Base-by-base conservation (phyloP, 2,888 invertebrate species). In the Onthophagus sagittarius region DNA sequence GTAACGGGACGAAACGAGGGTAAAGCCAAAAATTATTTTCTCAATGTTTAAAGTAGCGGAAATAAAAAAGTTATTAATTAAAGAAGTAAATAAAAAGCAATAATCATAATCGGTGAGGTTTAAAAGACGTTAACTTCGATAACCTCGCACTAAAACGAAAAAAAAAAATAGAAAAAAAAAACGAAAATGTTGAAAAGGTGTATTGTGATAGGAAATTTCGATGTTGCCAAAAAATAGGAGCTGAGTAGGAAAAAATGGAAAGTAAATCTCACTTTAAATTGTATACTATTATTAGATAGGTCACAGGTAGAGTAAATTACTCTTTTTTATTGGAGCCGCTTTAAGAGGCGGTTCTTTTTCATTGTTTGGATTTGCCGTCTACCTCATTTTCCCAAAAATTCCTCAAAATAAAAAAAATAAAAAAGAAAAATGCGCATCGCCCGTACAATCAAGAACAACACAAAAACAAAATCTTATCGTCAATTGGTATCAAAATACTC, bases 221-320 rank as follows among this genome's bases (percentile, higher is more conserved):
- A 67, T 73, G 73, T 73, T 73, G 73, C 73, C 73, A 73, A 73
- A 73, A 74, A 71, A 71, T 69, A 70, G 73, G 63, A 70, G 64
- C 4, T 63, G 9, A 64, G 13, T 23, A 64, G 15, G 64, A 64
- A 64, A 73, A 73, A 67, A 67, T 71, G 62, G 67, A 31, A 71
- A 73, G 73, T 71, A 64, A 62, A 15, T 73, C 70, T 64, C 67
- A 73, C 71, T 71, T 72, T 73, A 74, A 74, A 76, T 15, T 75
- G 82, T 82, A 82, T 80, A 80, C 83, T 83, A 83, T 84, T 84
- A 84, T 84, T 84, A 84, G 83, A 83, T 84, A 83, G 83, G 79
- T 76, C 79, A 79, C 77, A 78, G 75, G 83, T 84, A 84, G 83
- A 84, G 84, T 84, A 84, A 83, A 84, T 84, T 84, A 84, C 84